Evolutionary conservation across 2,113 vertebrate genomes (phyloP), one percentile per base, ranked within the genome.

Genomic region (Balaeniceps rex): DNA sequence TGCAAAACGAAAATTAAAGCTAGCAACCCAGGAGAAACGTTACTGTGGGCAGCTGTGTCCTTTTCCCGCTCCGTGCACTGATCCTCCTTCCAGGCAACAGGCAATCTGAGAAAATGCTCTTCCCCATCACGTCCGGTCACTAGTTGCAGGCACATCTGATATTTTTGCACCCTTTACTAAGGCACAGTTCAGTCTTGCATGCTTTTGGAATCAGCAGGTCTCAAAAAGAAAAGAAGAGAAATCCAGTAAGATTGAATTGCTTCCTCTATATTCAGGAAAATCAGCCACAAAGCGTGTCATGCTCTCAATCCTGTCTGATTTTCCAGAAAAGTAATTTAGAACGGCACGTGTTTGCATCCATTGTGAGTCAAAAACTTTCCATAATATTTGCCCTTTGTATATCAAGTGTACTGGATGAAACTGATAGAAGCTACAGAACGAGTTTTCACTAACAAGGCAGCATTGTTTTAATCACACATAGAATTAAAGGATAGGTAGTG

Each of bases 41-140:
- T 11, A 0, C 21, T 3, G 46, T 1, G 36, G 44, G 17, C 63
- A 14, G 19, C 66, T 10, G 12, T 9, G 47, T 8, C 4, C 22
- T n/a, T 17, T 7, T 2, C 13, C 22, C 0, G 0, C 5, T 40
- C 11, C 9, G 9, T 7, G 19, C 22, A 4, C 33, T 22, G 2
- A 6, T 10, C 19, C 33, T 21, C 33, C 15, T 22, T 33, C 51
- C 26, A 15, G 12, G 65, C 29, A 14, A 0, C 10, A 14, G 38
- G 11, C 40, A 8, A 2, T 1, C 18, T 2, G 46, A 25, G 46
- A 31, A 80, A 65, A 63, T 1, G 3, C 16, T 12, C 14, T 31
- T n/a, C 29, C 8, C 3, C 23, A 5, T 21, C 23, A 6, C 0
- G 0, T 8, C 12, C 3, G 1, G 29, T 25, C 22, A 13, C 18